Evolutionary conservation across 1,140 invertebrate genomes (phyloP).

Genomic region (Tyrophagus putrescentiae): DNA sequence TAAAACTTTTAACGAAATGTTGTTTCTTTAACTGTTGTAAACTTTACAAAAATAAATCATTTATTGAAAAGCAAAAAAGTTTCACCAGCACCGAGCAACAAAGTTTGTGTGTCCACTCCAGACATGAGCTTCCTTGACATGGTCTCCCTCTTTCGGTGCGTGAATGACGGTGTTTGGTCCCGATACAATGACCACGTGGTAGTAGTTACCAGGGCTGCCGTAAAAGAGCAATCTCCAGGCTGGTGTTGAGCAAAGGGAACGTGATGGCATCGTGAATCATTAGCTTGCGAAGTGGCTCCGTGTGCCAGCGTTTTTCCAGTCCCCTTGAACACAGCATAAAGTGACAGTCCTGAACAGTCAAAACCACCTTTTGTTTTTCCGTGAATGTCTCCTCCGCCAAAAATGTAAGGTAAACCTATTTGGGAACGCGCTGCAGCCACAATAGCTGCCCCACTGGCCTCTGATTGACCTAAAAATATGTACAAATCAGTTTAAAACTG

Average conservation of each 20-base stretch:
- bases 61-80: no score
- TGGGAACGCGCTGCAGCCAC: neutral
- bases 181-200: neutral
- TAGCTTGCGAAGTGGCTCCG: neutral
- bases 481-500: no score
- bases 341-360: neutral
- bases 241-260: neutral
- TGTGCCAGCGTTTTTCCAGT: neutral
- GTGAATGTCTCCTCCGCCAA: neutral
- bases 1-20: no score
- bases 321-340: neutral
- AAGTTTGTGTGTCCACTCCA: no score
- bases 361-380: slow-evolving; percentile 7
- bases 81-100: no score
- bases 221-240: neutral
- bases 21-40: no score
- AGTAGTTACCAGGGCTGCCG: neutral
- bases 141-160: neutral
- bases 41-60: no score
- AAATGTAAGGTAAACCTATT: neutral
- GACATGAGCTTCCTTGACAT: neutral
- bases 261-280: slow-evolving; percentile 1
- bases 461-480: neutral
- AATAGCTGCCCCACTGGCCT: neutral
- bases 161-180: neutral